Base-by-base conservation (phyloP, 2,113 vertebrate species). In the Ptychochromis oligacanthus region DNA sequence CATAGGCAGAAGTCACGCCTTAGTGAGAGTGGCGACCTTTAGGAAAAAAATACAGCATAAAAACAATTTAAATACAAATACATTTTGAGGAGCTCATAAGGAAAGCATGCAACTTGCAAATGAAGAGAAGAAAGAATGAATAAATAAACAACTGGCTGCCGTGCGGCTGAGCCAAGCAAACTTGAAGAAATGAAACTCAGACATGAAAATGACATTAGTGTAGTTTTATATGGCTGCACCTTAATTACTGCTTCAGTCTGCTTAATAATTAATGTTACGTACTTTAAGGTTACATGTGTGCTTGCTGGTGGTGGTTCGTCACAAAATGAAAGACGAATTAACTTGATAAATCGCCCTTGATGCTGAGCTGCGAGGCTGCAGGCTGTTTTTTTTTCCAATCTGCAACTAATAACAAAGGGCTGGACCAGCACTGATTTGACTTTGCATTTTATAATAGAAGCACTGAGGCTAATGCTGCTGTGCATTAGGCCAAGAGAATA, bases 381-480 rank as follows among this genome's bases (percentile, higher is more conserved):
- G 87, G 79, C 78, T 75, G 81, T 58, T 84, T 90, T 78, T 58
- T 84, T 90, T 78, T 22, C 75, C 80, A 82, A 28, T 72, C 26
- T 75, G 77, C 20, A 10, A 70, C 61, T 82, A 40, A 88, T 88
- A 82, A 77, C 64, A 64, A 1, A 65, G 0, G 24, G 24, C 43
- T n/a, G 58, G 24, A 84, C 55, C 26, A 34, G 43, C 60, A 20
- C 77, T 85, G 78, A 88, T 82, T 88, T 82, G 83, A 91, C 87
- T 86, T 75, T 75, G 59, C 52, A 57, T 86, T 89, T 81, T 77
- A 62, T 83, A 77, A 81, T n/a, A 59, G 83, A 75, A 26, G 77
- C 57, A 38, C 22, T 55, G 64, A 86, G 65, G 77, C 80, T 78
- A 72, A 77, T 65, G 80, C 22, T 28, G 64, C 74, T 67, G 61